Percentiles rank a stretch among this genome's conserved stretches.
phyloP scores from a whole-genome alignment of 2,888 invertebrate species.

The Tipula confusa region DNA sequence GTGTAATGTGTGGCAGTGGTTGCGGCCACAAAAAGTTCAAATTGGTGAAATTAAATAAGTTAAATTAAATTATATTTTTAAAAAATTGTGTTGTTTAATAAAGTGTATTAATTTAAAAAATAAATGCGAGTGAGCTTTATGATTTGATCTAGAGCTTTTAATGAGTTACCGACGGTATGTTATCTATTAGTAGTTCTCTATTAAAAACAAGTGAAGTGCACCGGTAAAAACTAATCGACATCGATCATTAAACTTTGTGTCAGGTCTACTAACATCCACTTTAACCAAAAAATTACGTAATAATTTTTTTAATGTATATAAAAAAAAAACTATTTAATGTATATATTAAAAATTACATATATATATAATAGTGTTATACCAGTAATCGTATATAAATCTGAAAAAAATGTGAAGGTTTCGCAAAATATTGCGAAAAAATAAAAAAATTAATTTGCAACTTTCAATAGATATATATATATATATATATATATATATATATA shows the following conservation, averaged over 20 bases:
- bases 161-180: neutral
- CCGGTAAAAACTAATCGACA: neutral
- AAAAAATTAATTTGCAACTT: neutral
- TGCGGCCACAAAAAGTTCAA: neutral
- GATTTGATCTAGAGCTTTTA: neutral
- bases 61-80: neutral
- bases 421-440: neutral
- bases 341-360: neutral
- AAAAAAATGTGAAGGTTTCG: neutral
- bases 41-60: neutral
- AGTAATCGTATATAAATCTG: neutral
- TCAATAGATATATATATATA: neutral
- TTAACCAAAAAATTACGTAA: neutral
- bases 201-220: neutral
- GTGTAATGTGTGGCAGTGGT: neutral
- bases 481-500: neutral
- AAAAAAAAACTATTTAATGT: neutral
- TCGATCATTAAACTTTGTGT: slow-evolving; percentile 3
- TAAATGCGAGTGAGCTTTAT: neutral
- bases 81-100: neutral
- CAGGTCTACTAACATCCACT: neutral
- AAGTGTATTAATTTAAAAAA: neutral
- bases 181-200: neutral
- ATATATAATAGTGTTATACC: neutral
- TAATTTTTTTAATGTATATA: neutral